Percentiles rank a stretch among this genome's conserved stretches.
Evolutionary conservation across 2,797 vertebrate genomes (phyloP).

Genomic region (Adrianichthys oophorus): DNA sequence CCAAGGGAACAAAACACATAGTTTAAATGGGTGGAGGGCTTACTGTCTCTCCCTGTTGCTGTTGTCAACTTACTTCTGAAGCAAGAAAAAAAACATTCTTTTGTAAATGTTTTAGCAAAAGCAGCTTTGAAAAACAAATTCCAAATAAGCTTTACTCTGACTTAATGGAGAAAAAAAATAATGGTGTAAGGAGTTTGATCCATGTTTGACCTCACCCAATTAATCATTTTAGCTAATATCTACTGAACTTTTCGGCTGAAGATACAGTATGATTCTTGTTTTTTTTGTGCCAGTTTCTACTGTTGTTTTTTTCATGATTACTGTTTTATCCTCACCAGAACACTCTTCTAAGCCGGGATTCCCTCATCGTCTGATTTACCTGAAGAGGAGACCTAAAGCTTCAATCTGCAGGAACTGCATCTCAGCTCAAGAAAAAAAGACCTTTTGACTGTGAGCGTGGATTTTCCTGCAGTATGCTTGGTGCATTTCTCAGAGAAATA

Average conservation of each 20-base stretch:
- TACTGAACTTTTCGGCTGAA: slow-evolving; percentile 8
- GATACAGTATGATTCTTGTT: background rate
- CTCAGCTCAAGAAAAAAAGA: slow-evolving; percentile 6
- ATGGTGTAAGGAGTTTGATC: slow-evolving; percentile 52
- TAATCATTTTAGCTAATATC: slow-evolving; percentile 52
- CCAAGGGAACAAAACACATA: too few relatives aligned
- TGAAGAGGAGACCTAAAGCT: slow-evolving; percentile 7
- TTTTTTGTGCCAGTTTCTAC: background rate
- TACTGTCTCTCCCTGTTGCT: too few relatives aligned
- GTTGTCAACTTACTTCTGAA: too few relatives aligned
- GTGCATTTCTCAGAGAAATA: background rate
- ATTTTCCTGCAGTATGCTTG: slow-evolving; percentile 6
- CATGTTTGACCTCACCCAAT: slow-evolving; percentile 42
- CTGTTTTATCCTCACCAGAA: slow-evolving; percentile 49
- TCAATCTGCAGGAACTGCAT: background rate
- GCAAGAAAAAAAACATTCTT: background rate
- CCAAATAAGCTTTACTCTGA: slow-evolving; percentile 1
- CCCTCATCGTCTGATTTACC: slow-evolving; percentile 74
- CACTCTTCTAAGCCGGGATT: slow-evolving; percentile 78
- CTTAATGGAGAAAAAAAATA: slow-evolving; percentile 2
- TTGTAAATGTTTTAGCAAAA: background rate
- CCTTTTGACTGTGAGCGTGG: background rate
- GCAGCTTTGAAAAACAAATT: background rate
- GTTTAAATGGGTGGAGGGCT: too few relatives aligned
- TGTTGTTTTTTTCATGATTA: slow-evolving; percentile 7